phyloP scores from a whole-genome alignment of 2,888 invertebrate species.

The Protodeltote pygarga region DNA sequence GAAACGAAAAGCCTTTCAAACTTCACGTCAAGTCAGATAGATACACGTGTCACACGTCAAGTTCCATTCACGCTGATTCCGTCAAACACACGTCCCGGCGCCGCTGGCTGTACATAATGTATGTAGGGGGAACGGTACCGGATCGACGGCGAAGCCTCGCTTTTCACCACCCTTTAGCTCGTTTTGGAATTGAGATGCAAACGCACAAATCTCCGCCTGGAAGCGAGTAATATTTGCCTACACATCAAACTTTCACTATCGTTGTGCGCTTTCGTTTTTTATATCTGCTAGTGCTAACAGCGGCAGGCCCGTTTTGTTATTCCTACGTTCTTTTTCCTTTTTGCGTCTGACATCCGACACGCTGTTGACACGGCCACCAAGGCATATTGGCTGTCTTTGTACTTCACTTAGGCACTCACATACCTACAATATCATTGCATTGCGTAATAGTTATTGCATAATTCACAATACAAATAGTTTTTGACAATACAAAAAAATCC shows the following conservation, averaged over 20 bases:
- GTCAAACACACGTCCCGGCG: slow-evolving; percentile 70
- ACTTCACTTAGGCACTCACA: slow-evolving; percentile 40
- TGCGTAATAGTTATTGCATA: no score
- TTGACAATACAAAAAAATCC: no score
- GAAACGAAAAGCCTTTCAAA: slow-evolving; percentile 62
- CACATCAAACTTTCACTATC: slow-evolving; percentile 87
- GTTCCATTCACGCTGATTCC: slow-evolving; percentile 79
- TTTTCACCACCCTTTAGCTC: slow-evolving; percentile 70
- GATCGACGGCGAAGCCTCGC: slow-evolving; percentile 62
- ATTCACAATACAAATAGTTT: no score
- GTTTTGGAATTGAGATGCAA: slow-evolving; percentile 73
- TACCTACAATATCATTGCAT: no score
- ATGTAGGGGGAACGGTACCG: slow-evolving; percentile 60
- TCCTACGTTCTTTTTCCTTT: slow-evolving; percentile 63
- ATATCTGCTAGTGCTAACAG: slow-evolving; percentile 75
- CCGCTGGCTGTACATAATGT: slow-evolving; percentile 72
- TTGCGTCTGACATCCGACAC: slow-evolving; percentile 54
- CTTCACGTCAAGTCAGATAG: slow-evolving; percentile 60
- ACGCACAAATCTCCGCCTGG: slow-evolving; percentile 84
- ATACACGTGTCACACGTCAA: slow-evolving; percentile 79
- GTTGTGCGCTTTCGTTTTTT: slow-evolving; percentile 84
- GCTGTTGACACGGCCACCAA: slow-evolving; percentile 38
- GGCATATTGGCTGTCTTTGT: slow-evolving; percentile 27
- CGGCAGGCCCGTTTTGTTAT: slow-evolving; percentile 75
- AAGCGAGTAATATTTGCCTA: slow-evolving; percentile 85